Evolutionary conservation across 2,113 vertebrate genomes (phyloP), one percentile per base, ranked within the genome.

Genomic region (Seriola quinqueradiata): DNA sequence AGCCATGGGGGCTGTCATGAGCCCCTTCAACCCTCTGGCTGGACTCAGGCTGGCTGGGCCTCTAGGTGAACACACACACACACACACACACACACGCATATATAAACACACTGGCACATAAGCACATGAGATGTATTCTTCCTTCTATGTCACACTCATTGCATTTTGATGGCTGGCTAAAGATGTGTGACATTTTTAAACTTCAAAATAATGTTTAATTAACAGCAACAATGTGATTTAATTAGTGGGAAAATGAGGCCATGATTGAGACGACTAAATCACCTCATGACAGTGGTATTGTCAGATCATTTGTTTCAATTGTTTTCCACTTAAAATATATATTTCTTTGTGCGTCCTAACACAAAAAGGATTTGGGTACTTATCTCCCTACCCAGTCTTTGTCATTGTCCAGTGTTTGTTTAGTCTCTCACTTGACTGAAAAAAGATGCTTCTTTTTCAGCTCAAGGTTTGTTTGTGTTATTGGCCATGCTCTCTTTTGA

Each of bases 21-120:
- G 96, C 85, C 97, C 97, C 5, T 99, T 99, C 88, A 99, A 99
- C 90, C 98, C 97, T 12, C 91, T 99, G 86, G 97, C 97, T 69
- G 97, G 96, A 54, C 96, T 99, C 84, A 95, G 98, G 86, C 93
- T 99, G 87, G 97, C 97, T 58, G 98, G 98, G 19, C 98, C 97
- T 66, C 96, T 99, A 74, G 97, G 98, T 99, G 80, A 95, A 75
- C n/a, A 25, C 19, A 42, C 44, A 67, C 21, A 23, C 19, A 42
- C 44, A 48, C 54, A 74, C 58, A 75, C 61, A 38, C 3, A 67
- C 55, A 79, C 38, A 48, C 21, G 11, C 36, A 52, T 34, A 48
- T 25, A n/a, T 23, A 54, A 23, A 69, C 7, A n/a, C 10, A 21
- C 21, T 34, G 28, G 10, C 8, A 63, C 12, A 19, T 61, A 4